Base-by-base conservation (phyloP, 2,113 vertebrate genomes). In the Trogon surrucura region DNA sequence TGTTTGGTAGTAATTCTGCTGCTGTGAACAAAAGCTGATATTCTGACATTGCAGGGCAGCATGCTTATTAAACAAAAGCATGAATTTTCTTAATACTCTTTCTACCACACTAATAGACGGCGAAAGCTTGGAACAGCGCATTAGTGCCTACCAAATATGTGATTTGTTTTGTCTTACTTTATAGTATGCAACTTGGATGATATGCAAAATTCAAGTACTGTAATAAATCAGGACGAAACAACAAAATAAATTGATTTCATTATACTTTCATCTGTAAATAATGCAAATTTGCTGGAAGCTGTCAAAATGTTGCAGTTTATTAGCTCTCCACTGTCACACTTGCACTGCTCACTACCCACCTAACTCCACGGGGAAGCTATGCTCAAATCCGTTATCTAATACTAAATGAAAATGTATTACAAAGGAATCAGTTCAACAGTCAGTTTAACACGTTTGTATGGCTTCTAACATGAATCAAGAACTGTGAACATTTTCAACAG, bases 11-110 rank as follows among this genome's bases (percentile, higher is more conserved):
- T 51, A 83, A 61, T 62, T 83, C 72, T 88, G 58, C 75, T 58
- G 34, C 71, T 77, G 81, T 11, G 78, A 95, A 90, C 45, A 93
- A 71, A 88, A 94, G 51, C 47, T 34, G 56, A 74, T 86, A 92
- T 36, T 80, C 57, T 78, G 51, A 65, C 23, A 41, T 34, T 75
- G 73, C 65, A 60, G 72, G 48, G 54, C 58, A 79, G 38, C 16
- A 47, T 21, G 25, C 7, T 71, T 48, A 67, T 32, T 72, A 74
- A 50, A 92, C 27, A 75, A 82, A 82, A 57, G 36, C 12, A 67
- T 25, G 13, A 12, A 58, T 80, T 80, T 73, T 58, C 75, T 77
- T 57, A 20, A 48, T 80, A 70, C 9, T 62, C 67, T 32, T 70
- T 38, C 17, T 67, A 56, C 13, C n/a, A 60, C 5, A n/a, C 25